Evolutionary conservation across 2,888 invertebrate species (phyloP).

Genomic region (Cheilosia vernalis): DNA sequence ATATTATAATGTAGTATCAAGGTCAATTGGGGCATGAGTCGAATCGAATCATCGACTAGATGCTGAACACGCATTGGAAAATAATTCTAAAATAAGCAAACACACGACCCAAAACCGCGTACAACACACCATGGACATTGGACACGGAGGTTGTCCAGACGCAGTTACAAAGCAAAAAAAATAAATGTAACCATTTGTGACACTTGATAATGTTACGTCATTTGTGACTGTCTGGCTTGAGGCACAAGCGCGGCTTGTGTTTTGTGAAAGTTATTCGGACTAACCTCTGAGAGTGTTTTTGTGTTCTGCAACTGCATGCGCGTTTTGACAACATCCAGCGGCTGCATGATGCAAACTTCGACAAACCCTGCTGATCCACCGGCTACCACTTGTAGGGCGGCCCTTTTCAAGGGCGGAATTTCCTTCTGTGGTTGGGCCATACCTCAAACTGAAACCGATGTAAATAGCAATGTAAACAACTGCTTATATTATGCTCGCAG

Average conservation of each 20-base stretch:
- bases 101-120: neutral
- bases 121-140: neutral
- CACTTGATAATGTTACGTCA: slow-evolving; percentile 3
- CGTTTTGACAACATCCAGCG: slow-evolving; percentile 96
- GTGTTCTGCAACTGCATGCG: slow-evolving; percentile 90
- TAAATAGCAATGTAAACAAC: slow-evolving; percentile 27
- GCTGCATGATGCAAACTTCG: slow-evolving; percentile 98
- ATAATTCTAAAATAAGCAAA: slow-evolving; percentile 26
- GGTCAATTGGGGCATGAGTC: slow-evolving; percentile 45
- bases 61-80: slow-evolving; percentile 23
- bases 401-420: slow-evolving; percentile 79
- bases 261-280: slow-evolving; percentile 46
- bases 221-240: slow-evolving; percentile 3
- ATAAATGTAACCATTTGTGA: neutral
- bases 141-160: slow-evolving; percentile 18
- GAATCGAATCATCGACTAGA: slow-evolving; percentile 16
- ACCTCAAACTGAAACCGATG: slow-evolving; percentile 7
- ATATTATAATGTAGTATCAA: slow-evolving; percentile 27
- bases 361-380: slow-evolving; percentile 97
- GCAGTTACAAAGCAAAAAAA: neutral
- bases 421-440: slow-evolving; percentile 68
- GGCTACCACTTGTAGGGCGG: slow-evolving; percentile 84
- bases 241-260: neutral
- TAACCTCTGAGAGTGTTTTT: slow-evolving; percentile 77
- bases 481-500: slow-evolving; percentile 1